phyloP scores from a whole-genome alignment of 2,113 vertebrate species.

The Oenanthe oenanthe region DNA sequence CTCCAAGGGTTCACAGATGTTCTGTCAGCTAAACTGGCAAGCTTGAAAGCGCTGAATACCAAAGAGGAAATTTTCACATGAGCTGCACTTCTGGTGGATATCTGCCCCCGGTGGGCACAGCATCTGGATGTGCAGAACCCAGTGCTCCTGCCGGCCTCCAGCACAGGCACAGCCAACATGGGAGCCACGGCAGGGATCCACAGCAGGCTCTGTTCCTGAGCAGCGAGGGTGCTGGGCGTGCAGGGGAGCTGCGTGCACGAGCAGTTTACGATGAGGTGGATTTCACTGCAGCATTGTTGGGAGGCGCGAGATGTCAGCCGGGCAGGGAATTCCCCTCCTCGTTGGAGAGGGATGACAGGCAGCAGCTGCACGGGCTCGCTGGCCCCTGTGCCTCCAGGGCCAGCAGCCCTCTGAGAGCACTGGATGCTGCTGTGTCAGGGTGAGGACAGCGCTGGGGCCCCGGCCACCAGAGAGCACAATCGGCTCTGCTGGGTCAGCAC shows the following conservation, averaged over 20 bases:
- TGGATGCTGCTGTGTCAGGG: background rate
- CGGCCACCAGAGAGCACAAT: background rate
- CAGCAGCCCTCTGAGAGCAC: background rate
- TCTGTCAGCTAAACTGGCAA: background rate
- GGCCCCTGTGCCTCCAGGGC: background rate
- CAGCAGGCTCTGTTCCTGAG: background rate
- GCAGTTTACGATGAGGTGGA: background rate
- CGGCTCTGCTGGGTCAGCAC: background rate
- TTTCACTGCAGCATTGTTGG: constrained; percentile 37
- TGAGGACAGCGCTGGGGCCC: background rate
- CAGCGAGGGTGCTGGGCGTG: background rate
- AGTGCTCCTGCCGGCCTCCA: background rate
- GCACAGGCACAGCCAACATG: background rate
- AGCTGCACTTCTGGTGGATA: background rate
- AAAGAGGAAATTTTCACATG: rapidly evolving
- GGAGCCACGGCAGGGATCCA: background rate
- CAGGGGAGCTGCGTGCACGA: background rate
- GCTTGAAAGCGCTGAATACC: background rate
- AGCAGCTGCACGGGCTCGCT: background rate
- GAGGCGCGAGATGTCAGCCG: constrained; percentile 14
- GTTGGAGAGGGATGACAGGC: constrained; percentile 10
- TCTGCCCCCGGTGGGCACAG: background rate
- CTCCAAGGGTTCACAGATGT: background rate
- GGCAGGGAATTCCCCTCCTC: constrained; percentile 35
- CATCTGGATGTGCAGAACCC: background rate